Conservation (phyloP, 2,797 vertebrate genomes). For the Cirrhinus molitorella region DNA sequence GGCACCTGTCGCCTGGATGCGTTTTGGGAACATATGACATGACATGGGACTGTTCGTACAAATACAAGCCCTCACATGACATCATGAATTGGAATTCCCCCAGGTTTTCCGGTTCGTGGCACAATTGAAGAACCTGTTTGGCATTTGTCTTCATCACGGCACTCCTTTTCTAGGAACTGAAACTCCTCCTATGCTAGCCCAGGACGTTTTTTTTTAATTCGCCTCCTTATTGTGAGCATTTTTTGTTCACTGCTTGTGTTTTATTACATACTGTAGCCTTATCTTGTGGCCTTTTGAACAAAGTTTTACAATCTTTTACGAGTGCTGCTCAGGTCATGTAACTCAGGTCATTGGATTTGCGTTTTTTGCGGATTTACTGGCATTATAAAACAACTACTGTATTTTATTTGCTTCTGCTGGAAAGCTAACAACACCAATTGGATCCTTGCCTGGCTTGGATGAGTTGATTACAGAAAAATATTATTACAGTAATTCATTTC, state of each 20-base stretch:
- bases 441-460: background rate
- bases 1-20: no score
- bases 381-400: background rate
- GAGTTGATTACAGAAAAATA: background rate
- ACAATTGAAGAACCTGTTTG: background rate
- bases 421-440: background rate
- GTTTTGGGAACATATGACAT: background rate
- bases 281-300: background rate
- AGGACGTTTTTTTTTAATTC: background rate
- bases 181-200: background rate
- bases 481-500: no score
- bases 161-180: background rate
- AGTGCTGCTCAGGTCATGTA: background rate
- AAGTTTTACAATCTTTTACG: background rate
- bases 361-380: background rate
- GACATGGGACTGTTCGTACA: background rate
- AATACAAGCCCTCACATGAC: background rate
- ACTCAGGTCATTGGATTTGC: no score
- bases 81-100: background rate
- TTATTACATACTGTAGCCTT: no score
- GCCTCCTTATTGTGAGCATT: background rate
- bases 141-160: background rate
- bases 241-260: background rate
- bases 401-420: background rate
- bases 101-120: background rate